phyloP scores from a whole-genome alignment of 92 coral and sea anemone genomes.

The Epizoanthus rinbou region DNA sequence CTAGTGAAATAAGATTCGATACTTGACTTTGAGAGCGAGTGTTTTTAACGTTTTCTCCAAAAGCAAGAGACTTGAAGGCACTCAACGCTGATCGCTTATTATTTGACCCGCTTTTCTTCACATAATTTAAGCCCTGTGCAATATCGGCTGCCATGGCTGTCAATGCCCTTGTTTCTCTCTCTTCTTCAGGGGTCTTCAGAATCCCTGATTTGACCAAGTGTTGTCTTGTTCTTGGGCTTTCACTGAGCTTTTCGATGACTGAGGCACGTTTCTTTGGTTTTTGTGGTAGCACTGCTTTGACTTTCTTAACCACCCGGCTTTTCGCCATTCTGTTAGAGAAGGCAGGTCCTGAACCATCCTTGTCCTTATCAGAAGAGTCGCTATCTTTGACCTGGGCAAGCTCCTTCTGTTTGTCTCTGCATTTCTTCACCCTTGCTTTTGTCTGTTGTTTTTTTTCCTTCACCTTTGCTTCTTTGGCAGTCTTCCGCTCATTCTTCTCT shows the following conservation, averaged over 20 bases:
- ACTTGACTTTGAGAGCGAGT: conserved; percentile 16
- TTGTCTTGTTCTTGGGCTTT: conserved; percentile 42
- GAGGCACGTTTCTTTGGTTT: conserved; percentile 36
- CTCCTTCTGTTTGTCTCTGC: conserved; percentile 12
- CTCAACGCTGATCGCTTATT: conserved; percentile 17
- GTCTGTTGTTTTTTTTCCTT: neutral
- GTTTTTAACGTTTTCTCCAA: conserved; percentile 21
- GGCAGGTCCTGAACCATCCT: conserved; percentile 15
- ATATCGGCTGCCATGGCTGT: conserved; percentile 37
- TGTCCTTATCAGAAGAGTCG: conserved; percentile 8
- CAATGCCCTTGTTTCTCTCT: conserved; percentile 7
- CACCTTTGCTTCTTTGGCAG: conserved; percentile 11
- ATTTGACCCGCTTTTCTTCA: conserved; percentile 35
- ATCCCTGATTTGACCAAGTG: conserved; percentile 31
- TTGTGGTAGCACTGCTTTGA: conserved; percentile 17
- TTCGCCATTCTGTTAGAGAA: conserved; percentile 35
- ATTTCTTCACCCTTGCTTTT: conserved; percentile 25
- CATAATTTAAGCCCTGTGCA: conserved; percentile 29
- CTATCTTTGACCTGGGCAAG: neutral
- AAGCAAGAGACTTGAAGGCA: conserved; percentile 42
- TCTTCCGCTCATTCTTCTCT: conserved; percentile 19
- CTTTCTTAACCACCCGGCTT: conserved; percentile 20
- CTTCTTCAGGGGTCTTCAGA: conserved; percentile 36
- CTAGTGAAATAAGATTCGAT: conserved; percentile 20
- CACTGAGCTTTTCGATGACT: conserved; percentile 24